These are phyloP conservation scores for Heteromormyrus szaboi DNA, from an alignment of 2,797 vertebrate genomes.

Conservation along the genomic window DNA sequence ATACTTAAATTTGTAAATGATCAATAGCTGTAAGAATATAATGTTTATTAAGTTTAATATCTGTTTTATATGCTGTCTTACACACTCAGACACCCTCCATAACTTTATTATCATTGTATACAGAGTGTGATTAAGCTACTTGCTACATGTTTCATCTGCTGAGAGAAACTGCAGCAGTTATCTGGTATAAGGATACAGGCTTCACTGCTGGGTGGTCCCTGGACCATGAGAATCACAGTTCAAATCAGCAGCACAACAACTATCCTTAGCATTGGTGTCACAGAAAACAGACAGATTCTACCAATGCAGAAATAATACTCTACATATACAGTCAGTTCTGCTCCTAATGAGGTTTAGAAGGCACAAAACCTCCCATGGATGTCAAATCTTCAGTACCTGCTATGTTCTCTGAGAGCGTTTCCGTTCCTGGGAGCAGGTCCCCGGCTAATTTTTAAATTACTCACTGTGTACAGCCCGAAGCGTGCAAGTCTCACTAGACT, in stretches of 20 bases:
- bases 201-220: neutral
- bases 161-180: neutral
- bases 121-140: neutral
- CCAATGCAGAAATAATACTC: neutral
- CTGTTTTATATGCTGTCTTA: neutral
- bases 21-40: neutral
- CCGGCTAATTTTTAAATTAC: constrained; percentile 49
- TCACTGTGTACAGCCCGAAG: constrained; percentile 42
- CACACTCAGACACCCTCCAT: neutral
- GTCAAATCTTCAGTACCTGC: constrained; percentile 39
- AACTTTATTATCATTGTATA: neutral
- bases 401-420: constrained; percentile 41
- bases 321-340: neutral
- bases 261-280: neutral
- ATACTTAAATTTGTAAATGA: neutral
- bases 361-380: constrained; percentile 24
- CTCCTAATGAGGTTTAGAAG: neutral
- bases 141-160: neutral
- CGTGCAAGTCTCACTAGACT: constrained; percentile 47
- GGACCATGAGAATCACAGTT: neutral
- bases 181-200: neutral
- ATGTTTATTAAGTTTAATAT: neutral
- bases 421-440: constrained; percentile 32
- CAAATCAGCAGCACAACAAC: no score
- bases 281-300: neutral